These are phyloP conservation scores for Belonocnema kinseyi DNA, from an alignment of 1,140 invertebrate species.

Conservation along the genomic window DNA sequence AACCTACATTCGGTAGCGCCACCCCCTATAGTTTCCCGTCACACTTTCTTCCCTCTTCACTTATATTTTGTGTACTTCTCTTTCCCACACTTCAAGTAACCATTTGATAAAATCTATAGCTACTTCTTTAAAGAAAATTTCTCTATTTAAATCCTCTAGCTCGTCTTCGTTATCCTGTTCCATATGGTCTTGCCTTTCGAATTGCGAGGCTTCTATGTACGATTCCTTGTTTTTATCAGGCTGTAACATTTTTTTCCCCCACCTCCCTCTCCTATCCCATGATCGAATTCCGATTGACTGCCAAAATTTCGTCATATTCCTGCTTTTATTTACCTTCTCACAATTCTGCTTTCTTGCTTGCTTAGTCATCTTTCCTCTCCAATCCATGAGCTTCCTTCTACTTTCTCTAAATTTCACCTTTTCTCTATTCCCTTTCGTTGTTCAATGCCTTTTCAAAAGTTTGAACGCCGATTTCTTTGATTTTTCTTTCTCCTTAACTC, in stretches of 20 bases:
- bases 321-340: conserved; percentile 1
- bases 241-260: neutral
- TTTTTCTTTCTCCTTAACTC: too few relatives aligned
- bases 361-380: neutral
- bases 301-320: neutral
- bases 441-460: too few relatives aligned
- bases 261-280: neutral
- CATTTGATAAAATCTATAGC: conserved; percentile 56
- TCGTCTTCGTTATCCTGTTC: neutral
- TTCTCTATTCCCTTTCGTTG: too few relatives aligned
- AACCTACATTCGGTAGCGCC: conserved; percentile 29
- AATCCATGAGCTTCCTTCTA: neutral
- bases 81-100: conserved; percentile 18
- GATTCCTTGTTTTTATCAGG: neutral
- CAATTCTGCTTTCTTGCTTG: conserved; percentile 10
- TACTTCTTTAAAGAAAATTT: conserved; percentile 45
- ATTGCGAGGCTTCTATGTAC: too few relatives aligned
- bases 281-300: neutral
- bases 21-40: conserved; percentile 41
- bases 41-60: conserved; percentile 40
- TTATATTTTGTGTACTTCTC: neutral
- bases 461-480: too few relatives aligned
- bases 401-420: too few relatives aligned
- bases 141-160: conserved; percentile 16
- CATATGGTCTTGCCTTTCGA: neutral